phyloP scores from a whole-genome alignment of 92 coral and sea anemone species.

The Paragorgia papillata region DNA sequence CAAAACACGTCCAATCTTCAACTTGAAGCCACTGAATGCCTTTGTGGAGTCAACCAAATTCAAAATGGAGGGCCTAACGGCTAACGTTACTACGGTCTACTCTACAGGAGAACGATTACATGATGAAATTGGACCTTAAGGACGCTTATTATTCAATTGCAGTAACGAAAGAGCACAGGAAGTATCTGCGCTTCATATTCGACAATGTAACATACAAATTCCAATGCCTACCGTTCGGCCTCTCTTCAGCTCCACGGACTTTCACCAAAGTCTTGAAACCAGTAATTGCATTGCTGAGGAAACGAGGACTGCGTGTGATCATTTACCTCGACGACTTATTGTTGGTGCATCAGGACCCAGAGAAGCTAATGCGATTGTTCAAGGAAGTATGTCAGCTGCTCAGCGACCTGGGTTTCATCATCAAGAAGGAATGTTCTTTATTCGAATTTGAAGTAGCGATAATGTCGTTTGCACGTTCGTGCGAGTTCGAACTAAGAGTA shows the following conservation, averaged over 20 bases:
- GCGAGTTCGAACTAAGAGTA: too few relatives aligned
- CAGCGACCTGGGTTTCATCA: background rate
- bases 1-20: conserved; percentile 50
- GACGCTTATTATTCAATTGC: conserved; percentile 50
- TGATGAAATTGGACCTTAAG: conserved; percentile 55
- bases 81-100: too few relatives aligned
- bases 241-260: conserved; percentile 44
- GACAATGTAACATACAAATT: conserved; percentile 27
- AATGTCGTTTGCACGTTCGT: too few relatives aligned
- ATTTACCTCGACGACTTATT: conserved; percentile 59
- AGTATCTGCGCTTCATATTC: conserved; percentile 51
- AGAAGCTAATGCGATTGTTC: background rate
- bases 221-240: conserved; percentile 50
- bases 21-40: conserved; percentile 43
- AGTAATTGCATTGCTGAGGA: conserved; percentile 46
- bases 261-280: conserved; percentile 47
- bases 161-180: conserved; percentile 42
- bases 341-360: conserved; percentile 16
- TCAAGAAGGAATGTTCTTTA: conserved; percentile 13
- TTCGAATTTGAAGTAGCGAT: too few relatives aligned
- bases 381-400: conserved; percentile 6
- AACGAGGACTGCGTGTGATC: conserved; percentile 41
- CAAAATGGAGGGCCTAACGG: conserved; percentile 49
- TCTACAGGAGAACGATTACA: conserved; percentile 59
- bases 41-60: conserved; percentile 44